Evolutionary conservation across 1,140 invertebrate genomes (phyloP).

Genomic region (Drosophila hydei): DNA sequence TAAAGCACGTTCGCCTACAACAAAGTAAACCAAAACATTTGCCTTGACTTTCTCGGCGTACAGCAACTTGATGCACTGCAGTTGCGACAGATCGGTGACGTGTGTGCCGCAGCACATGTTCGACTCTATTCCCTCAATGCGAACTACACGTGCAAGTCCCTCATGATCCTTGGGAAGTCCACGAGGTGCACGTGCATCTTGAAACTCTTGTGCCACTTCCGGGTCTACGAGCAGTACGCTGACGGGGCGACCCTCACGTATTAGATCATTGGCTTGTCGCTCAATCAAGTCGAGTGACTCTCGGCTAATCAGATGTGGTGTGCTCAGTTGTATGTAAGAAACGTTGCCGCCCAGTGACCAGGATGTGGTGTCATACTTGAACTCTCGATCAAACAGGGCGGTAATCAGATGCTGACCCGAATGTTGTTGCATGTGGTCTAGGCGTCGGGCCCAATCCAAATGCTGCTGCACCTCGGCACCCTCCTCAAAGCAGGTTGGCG

Average conservation of each 20-base stretch:
- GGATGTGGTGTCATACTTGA: slow-evolving; percentile 88
- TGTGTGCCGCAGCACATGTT: slow-evolving; percentile 96
- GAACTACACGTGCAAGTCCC: slow-evolving; percentile 90
- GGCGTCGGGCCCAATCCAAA: slow-evolving; percentile 90
- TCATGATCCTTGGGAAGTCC: slow-evolving; percentile 91
- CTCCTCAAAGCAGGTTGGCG: slow-evolving; percentile 85
- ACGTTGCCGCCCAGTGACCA: slow-evolving; percentile 91
- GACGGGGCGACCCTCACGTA: slow-evolving; percentile 87
- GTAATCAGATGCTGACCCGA: slow-evolving; percentile 93
- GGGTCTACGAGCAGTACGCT: slow-evolving; percentile 87
- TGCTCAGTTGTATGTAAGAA: slow-evolving; percentile 88
- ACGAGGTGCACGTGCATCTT: slow-evolving; percentile 82
- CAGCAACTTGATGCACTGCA: slow-evolving; percentile 91
- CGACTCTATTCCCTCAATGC: slow-evolving; percentile 88
- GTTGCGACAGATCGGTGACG: slow-evolving; percentile 90
- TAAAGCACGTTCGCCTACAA: slow-evolving; percentile 89
- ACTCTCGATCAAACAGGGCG: slow-evolving; percentile 90
- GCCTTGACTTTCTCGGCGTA: slow-evolving; percentile 89
- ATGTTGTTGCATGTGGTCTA: slow-evolving; percentile 96
- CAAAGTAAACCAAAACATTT: slow-evolving; percentile 87
- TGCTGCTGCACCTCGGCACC: slow-evolving; percentile 87
- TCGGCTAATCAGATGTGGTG: slow-evolving; percentile 84
- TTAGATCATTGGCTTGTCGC: slow-evolving; percentile 88
- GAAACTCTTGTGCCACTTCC: slow-evolving; percentile 84
- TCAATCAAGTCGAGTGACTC: slow-evolving; percentile 86